These are phyloP conservation scores for Athetis lepigone DNA, from an alignment of 2,888 invertebrate species.

Conservation along the genomic window DNA sequence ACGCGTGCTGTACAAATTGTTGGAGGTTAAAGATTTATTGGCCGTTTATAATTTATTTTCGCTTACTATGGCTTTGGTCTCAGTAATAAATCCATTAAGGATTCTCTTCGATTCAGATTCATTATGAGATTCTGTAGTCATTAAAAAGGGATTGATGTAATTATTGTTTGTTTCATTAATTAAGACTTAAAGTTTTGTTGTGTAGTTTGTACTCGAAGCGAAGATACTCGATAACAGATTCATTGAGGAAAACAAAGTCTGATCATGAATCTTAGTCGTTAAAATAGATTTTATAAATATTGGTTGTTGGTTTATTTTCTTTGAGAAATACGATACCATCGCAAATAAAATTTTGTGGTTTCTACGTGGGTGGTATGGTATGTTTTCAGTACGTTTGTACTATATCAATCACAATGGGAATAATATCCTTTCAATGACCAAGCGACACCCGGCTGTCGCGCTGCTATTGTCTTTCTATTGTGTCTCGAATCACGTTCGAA, in stretches of 20 bases:
- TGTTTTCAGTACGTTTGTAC: slow-evolving; percentile 19
- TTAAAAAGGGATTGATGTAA: slow-evolving; percentile 17
- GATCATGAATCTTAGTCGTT: slow-evolving; percentile 20
- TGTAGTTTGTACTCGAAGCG: slow-evolving; percentile 11
- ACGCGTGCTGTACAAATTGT: slow-evolving; percentile 67
- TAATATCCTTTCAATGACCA: no score
- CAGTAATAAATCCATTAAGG: slow-evolving; percentile 40
- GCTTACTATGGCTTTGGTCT: slow-evolving; percentile 26
- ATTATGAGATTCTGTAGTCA: slow-evolving; percentile 13
- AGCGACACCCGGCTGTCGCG: no score
- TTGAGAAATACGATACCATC: slow-evolving; percentile 29
- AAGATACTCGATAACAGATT: slow-evolving; percentile 22
- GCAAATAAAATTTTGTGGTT: slow-evolving; percentile 32
- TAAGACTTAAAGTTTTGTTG: slow-evolving; percentile 22
- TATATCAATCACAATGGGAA: slow-evolving; percentile 25
- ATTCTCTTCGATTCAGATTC: slow-evolving; percentile 5
- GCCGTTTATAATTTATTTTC: slow-evolving; percentile 40
- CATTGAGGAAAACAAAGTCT: slow-evolving; percentile 25
- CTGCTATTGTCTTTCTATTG: no score
- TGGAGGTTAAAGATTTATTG: slow-evolving; percentile 66
- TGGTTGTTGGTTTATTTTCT: slow-evolving; percentile 32
- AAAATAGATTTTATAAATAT: slow-evolving; percentile 30
- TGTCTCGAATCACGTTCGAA: no score
- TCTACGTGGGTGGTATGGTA: slow-evolving; percentile 26
- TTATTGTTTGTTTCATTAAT: slow-evolving; percentile 34